A percentile compares a stretch with the other conserved stretches of the same genome.
These are phyloP conservation scores for Schlechtendalia chinensis DNA, from an alignment of 1,140 invertebrate species.

Conservation along the genomic window DNA sequence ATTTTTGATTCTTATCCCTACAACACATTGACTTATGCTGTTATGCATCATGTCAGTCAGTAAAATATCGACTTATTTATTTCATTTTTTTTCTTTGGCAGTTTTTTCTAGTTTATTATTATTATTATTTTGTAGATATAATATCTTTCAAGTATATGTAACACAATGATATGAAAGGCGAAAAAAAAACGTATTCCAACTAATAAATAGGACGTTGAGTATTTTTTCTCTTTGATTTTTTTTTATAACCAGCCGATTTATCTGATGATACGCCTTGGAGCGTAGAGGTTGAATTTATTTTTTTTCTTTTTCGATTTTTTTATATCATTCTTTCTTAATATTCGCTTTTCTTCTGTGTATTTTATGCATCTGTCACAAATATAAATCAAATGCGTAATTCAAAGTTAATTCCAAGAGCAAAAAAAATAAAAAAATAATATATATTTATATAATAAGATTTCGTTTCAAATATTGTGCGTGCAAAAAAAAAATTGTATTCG, in stretches of 20 bases:
- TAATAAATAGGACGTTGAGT: conserved; percentile 44
- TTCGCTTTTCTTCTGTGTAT: conserved; percentile 29
- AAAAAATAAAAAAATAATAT: neutral
- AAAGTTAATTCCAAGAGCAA: conserved; percentile 37
- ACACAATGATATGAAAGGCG: conserved; percentile 42
- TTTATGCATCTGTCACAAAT: conserved; percentile 28
- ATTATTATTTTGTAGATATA: conserved; percentile 37
- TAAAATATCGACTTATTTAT: conserved; percentile 27
- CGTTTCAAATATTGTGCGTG: neutral
- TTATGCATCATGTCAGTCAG: conserved; percentile 3
- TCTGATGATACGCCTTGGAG: conserved; percentile 43
- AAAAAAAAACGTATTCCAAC: conserved; percentile 44
- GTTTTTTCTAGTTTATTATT: neutral
- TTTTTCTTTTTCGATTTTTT: conserved; percentile 39
- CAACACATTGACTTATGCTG: conserved; percentile 34
- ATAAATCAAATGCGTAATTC: conserved; percentile 39
- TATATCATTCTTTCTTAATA: conserved; percentile 18
- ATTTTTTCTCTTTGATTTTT: conserved; percentile 35
- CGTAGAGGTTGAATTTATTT: conserved; percentile 29
- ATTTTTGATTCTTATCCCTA: conserved; percentile 23
- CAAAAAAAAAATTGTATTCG: neutral
- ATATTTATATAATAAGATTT: too few relatives aligned
- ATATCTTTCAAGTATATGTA: conserved; percentile 39
- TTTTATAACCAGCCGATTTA: conserved; percentile 12
- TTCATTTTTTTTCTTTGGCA: conserved; percentile 8